Evolutionary conservation across 2,797 vertebrate species (phyloP), one percentile per base, ranked within the genome.

Genomic region (Balearica regulorum): DNA sequence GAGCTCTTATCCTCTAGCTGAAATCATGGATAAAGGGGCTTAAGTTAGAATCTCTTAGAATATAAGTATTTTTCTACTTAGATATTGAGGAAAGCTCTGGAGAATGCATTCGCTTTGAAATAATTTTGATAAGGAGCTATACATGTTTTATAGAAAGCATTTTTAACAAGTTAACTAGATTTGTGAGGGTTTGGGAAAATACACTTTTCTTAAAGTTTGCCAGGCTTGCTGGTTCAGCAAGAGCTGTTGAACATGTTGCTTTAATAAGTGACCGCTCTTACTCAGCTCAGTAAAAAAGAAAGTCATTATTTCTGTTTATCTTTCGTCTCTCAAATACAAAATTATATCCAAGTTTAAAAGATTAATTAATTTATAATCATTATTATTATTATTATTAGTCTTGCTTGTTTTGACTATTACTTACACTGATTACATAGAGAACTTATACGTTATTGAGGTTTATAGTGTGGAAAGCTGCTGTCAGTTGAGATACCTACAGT

Each of bases 91-190:
- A 96, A 97, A 96, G 19, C 89, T 97, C 89, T 61, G 29, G 78
- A 95, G 82, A 94, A 82, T 58, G 53, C 28, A 49, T 82, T 51
- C 11, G 58, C 75, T 96, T 95, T 83, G 82, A 95, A 97, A 94
- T 83, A 24, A 93, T 92, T 97, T 95, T 96, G 82, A 92, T 93
- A 96, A 97, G 57, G 22, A 93, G 55, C 19, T 39, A 24, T 87
- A 91, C 0, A 18, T 91, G 66, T 95, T 97, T 96, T 95, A 84
- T 54, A 89, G 89, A 96, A 96, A 85, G 51, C 3, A 73, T 84
- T 97, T 96, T 92, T 78, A 90, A 93, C 53, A 91, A 92, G 92
- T 90, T 89, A 87, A 84, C 82, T 64, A 48, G 53, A 93, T 90
- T 92, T 92, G 70, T 41, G 66, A 93, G 69, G 16, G 25, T 81